phyloP scores from a whole-genome alignment of 2,797 vertebrate genomes.

The Gymnocypris eckloni region DNA sequence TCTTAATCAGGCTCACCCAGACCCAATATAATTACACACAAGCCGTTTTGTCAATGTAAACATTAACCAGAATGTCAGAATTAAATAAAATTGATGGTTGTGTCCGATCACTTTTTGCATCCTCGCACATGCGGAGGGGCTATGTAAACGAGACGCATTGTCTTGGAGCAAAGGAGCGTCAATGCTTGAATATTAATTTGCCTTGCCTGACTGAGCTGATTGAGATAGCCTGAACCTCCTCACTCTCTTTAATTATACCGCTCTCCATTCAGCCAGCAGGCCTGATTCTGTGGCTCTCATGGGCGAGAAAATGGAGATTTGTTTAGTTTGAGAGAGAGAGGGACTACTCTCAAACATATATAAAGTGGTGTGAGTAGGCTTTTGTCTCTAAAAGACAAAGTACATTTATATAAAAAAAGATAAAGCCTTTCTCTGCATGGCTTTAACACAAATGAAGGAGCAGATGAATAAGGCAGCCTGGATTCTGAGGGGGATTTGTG shows the following conservation, averaged over 20 bases:
- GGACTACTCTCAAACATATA: constrained; percentile 33
- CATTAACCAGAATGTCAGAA: constrained; percentile 39
- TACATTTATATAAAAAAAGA: constrained; percentile 34
- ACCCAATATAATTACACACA: constrained; percentile 30
- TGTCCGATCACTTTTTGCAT: constrained; percentile 50
- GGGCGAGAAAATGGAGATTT: constrained; percentile 18
- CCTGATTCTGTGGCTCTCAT: constrained; percentile 64
- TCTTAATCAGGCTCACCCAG: constrained; percentile 14
- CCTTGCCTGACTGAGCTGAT: constrained; percentile 61
- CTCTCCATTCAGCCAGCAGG: constrained; percentile 62
- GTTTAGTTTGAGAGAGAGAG: constrained; percentile 32
- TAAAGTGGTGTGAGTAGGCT: constrained; percentile 16
- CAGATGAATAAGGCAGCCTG: neutral
- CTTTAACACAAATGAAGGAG: constrained; percentile 12
- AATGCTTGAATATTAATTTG: constrained; percentile 68
- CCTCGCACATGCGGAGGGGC: constrained; percentile 49
- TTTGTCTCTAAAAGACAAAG: constrained; percentile 23
- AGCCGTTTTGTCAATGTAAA: constrained; percentile 30
- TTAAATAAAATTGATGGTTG: constrained; percentile 62
- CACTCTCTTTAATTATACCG: constrained; percentile 67
- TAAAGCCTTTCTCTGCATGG: neutral
- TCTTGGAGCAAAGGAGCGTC: constrained; percentile 25
- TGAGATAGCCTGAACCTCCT: constrained; percentile 58
- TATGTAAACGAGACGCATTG: constrained; percentile 58
- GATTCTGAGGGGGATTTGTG: constrained; percentile 34